A percentile compares a stretch with the other conserved stretches of the same genome.
Evolutionary conservation across 2,113 vertebrate genomes (phyloP).

Genomic region (Astur gentilis): DNA sequence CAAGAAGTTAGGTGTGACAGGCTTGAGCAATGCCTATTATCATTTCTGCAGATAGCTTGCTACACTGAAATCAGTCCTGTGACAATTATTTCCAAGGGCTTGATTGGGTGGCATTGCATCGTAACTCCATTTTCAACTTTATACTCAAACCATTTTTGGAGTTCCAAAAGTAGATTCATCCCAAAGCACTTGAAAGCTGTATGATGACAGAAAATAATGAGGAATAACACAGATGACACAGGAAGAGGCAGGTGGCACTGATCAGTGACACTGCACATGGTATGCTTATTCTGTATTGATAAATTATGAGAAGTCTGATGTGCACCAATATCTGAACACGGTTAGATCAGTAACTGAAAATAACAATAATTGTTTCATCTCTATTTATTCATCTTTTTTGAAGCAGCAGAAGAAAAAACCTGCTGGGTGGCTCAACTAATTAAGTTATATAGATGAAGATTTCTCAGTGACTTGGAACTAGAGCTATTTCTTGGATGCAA

Average conservation of each 20-base stretch:
- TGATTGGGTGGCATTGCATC: not conserved
- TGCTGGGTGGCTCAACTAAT: not conserved
- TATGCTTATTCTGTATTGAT: not conserved
- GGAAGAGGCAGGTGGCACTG: not conserved
- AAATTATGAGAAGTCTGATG: not conserved
- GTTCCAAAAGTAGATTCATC: not conserved
- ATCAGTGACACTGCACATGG: not conserved
- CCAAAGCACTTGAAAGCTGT: not conserved
- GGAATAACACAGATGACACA: not conserved
- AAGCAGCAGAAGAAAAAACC: not conserved
- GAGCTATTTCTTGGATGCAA: not conserved
- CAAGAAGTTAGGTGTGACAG: constrained; percentile 45
- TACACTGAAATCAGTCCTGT: constrained; percentile 25
- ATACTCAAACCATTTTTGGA: not conserved
- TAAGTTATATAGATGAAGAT: not conserved
- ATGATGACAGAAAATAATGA: not conserved
- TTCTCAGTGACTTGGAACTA: not conserved
- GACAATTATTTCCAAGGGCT: constrained; percentile 9
- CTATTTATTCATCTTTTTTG: not conserved
- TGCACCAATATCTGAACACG: not conserved
- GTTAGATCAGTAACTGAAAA: not conserved
- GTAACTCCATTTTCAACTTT: not conserved
- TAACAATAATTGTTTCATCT: not conserved
- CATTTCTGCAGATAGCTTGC: constrained; percentile 2
- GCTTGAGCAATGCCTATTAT: constrained; percentile 46